Evolutionary conservation across 2,797 vertebrate species (phyloP).

Genomic region (Microcaecilia unicolor): DNA sequence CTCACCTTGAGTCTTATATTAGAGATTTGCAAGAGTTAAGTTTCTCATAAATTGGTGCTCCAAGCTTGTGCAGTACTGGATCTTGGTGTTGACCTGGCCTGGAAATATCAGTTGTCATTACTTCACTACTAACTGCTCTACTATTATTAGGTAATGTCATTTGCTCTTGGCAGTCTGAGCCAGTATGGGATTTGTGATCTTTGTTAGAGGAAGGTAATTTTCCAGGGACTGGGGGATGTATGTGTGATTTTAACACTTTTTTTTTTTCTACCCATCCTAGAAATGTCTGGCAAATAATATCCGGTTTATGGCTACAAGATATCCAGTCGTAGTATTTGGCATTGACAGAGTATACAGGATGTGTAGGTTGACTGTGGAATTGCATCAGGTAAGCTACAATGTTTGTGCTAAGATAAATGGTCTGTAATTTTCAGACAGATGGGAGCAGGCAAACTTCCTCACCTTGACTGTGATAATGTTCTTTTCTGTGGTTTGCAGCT

Average conservation of each 20-base stretch:
- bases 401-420: accelerated
- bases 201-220: no score
- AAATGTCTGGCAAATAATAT: slow-evolving; percentile 36
- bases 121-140: background rate
- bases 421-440: accelerated
- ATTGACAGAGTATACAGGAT: slow-evolving; percentile 41
- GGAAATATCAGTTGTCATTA: background rate
- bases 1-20: no score
- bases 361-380: slow-evolving; percentile 13
- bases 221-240: no score
- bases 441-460: accelerated
- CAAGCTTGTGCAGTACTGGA: no score
- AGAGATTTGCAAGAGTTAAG: no score
- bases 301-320: slow-evolving; percentile 49
- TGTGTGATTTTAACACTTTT: no score
- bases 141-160: background rate
- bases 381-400: slow-evolving; percentile 36
- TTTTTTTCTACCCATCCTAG: slow-evolving; percentile 16
- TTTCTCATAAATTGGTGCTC: no score
- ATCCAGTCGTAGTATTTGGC: slow-evolving; percentile 35
- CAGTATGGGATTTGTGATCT: accelerated
- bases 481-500: no score
- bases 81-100: background rate
- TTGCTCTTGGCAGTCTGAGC: slow-evolving; percentile 3
- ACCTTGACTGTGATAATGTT: no score